These are phyloP conservation scores for Cnemophilus loriae DNA, from an alignment of 2,113 vertebrate genomes.

Conservation along the genomic window DNA sequence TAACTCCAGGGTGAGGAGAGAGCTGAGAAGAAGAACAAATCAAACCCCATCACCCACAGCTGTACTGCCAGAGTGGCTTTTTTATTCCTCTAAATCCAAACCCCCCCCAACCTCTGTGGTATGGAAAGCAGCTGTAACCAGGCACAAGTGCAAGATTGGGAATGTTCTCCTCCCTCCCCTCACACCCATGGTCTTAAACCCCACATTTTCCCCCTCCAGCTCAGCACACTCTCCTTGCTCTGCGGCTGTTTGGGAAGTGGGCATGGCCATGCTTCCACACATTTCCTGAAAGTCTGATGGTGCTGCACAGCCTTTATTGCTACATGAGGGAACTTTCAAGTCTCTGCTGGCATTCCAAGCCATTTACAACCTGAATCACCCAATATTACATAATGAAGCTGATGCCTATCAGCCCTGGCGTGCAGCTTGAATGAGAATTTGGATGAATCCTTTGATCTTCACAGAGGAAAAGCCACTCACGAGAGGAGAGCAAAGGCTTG, in stretches of 20 bases:
- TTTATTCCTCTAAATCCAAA: background rate
- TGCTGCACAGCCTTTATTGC: background rate
- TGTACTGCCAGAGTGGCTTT: fast-evolving
- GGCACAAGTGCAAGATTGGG: background rate
- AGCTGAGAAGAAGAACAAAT: background rate
- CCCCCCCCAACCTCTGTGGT: background rate
- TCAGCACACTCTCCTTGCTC: background rate
- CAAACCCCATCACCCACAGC: background rate
- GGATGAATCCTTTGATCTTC: slow-evolving; percentile 1
- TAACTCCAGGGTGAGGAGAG: background rate
- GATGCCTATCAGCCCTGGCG: background rate
- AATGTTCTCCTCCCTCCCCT: background rate
- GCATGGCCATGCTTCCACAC: background rate
- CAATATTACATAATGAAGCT: background rate
- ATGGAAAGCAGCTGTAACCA: background rate
- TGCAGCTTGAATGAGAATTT: background rate
- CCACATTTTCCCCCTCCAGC: background rate
- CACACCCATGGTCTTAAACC: fast-evolving
- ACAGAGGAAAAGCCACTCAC: background rate
- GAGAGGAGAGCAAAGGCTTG: background rate
- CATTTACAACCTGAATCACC: background rate
- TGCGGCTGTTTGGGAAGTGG: background rate
- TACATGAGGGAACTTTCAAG: background rate
- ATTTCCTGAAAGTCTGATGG: background rate
- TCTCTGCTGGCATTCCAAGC: background rate